Conservation (phyloP, 2,888 invertebrate genomes). For the Leptinotarsa haldemani region DNA sequence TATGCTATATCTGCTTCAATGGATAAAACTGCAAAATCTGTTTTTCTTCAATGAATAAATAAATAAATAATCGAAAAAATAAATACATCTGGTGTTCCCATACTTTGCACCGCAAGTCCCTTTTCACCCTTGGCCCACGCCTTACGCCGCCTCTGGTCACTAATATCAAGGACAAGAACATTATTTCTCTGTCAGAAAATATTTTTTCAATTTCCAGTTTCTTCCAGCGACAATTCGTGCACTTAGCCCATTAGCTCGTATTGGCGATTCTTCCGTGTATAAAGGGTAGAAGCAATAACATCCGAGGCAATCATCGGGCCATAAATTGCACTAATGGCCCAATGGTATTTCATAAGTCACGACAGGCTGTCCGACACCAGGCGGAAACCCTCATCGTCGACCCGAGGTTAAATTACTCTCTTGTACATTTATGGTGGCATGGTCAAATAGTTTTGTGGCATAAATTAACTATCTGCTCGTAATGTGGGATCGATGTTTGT, state of each 20-base stretch:
- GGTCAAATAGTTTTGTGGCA: slow-evolving; percentile 33
- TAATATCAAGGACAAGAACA: not conserved
- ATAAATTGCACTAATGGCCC: slow-evolving; percentile 66
- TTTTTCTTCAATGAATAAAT: no score
- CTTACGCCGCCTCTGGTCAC: no score
- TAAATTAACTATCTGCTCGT: slow-evolving; percentile 29
- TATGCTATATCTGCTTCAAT: no score
- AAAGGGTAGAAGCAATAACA: slow-evolving; percentile 31
- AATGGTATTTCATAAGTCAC: slow-evolving; percentile 64
- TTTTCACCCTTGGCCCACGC: no score
- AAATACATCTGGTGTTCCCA: no score
- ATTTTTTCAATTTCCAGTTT: not conserved
- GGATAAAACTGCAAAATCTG: no score
- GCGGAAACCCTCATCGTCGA: slow-evolving; percentile 40
- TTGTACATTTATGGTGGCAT: slow-evolving; percentile 1
- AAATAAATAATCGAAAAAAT: no score
- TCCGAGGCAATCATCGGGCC: slow-evolving; percentile 41
- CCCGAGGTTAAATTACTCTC: slow-evolving; percentile 44
- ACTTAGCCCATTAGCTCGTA: slow-evolving; percentile 9
- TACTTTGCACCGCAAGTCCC: no score
- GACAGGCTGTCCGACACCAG: slow-evolving; percentile 35
- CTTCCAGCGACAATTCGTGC: not conserved
- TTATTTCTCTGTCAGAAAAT: not conserved
- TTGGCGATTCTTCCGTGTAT: not conserved
- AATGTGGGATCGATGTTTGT: not conserved